Percentiles rank a stretch among this genome's conserved stretches.
phyloP scores from a whole-genome alignment of 2,113 vertebrate species.

The Prionailurus viverrinus region DNA sequence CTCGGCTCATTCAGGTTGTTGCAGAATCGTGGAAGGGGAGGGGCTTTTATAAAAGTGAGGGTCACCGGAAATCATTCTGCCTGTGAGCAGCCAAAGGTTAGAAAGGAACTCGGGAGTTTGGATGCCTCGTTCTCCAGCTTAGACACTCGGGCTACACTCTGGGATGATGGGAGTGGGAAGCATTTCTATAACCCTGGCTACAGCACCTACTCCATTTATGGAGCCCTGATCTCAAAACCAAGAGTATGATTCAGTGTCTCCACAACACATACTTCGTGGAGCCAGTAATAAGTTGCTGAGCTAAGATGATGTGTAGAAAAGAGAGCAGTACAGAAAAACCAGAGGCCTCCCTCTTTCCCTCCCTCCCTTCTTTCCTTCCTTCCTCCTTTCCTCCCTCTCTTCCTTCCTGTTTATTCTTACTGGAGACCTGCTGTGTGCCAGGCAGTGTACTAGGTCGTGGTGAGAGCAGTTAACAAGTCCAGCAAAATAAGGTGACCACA shows the following conservation, averaged over 20 bases:
- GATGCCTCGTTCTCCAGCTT: not conserved
- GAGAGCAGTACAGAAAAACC: not conserved
- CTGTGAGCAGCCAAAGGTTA: not conserved
- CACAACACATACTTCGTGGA: fast-evolving
- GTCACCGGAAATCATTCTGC: not conserved
- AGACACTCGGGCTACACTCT: fast-evolving
- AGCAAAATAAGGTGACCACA: not conserved
- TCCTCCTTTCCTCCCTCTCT: not conserved
- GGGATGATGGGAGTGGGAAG: fast-evolving
- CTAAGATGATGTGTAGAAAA: not conserved
- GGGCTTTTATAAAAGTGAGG: not conserved
- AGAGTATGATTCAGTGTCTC: not conserved
- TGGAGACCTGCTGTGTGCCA: not conserved
- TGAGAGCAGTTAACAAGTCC: not conserved
- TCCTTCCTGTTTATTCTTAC: not conserved
- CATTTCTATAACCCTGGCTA: not conserved
- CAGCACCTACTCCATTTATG: fast-evolving
- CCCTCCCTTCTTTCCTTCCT: not conserved
- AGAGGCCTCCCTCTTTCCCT: not conserved
- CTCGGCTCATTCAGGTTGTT: too few species aligned
- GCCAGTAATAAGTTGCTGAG: fast-evolving
- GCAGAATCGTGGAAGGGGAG: too few species aligned
- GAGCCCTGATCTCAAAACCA: not conserved
- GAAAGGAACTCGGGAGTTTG: not conserved
- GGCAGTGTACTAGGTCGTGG: not conserved